Conservation (phyloP, 2,888 invertebrate species). For the Tetanocera ferruginea region DNA sequence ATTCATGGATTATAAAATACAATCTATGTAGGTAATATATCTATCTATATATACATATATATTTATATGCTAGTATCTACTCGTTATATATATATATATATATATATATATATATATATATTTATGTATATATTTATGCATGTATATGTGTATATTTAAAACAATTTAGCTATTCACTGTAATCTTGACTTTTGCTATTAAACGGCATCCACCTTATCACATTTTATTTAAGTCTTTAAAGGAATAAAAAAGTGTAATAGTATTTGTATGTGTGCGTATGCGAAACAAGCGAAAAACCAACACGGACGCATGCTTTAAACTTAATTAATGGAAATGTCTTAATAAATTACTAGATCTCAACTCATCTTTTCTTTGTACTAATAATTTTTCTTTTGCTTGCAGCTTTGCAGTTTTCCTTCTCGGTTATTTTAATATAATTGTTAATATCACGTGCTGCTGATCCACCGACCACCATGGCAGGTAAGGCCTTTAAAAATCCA, state of each 20-base stretch:
- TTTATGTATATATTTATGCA: too few species aligned
- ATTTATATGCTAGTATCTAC: too few species aligned
- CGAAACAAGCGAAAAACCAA: slow-evolving; percentile 15
- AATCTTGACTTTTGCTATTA: slow-evolving; percentile 31
- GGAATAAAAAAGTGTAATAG: slow-evolving; percentile 7
- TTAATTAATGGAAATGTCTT: slow-evolving; percentile 11
- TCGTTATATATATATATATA: too few species aligned
- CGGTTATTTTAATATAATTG: slow-evolving; percentile 48
- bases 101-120: too few species aligned
- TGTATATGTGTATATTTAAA: too few species aligned
- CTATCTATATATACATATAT: too few species aligned
- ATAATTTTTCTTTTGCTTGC: background rate
- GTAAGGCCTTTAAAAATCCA: slow-evolving; percentile 68
- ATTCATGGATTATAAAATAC: too few species aligned
- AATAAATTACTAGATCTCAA: background rate
- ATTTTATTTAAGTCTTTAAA: slow-evolving; percentile 18
- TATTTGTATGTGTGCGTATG: background rate
- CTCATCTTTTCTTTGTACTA: slow-evolving; percentile 20
- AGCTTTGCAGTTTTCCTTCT: slow-evolving; percentile 16
- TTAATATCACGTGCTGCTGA: slow-evolving; percentile 59
- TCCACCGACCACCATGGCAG: slow-evolving; percentile 63
- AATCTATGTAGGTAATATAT: too few species aligned
- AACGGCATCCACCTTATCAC: slow-evolving; percentile 20
- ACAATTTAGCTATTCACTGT: background rate
- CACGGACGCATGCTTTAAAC: background rate